A percentile compares a stretch with the other conserved stretches of the same genome.
Evolutionary conservation across 2,113 vertebrate genomes (phyloP).

Genomic region (Eulemur rufifrons): DNA sequence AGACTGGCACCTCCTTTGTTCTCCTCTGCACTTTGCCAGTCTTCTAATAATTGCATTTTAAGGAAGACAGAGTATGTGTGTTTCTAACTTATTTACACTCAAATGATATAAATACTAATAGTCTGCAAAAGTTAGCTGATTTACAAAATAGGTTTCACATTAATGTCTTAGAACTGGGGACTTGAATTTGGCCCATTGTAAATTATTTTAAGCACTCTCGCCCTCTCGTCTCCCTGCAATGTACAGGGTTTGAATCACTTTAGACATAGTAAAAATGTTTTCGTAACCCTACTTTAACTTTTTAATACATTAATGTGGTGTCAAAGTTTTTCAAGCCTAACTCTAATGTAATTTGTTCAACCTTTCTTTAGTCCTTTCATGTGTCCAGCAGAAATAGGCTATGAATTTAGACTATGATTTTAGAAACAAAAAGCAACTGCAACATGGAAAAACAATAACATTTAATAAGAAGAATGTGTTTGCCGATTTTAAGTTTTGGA

Average conservation of each 20-base stretch:
- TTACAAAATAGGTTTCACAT: neutral
- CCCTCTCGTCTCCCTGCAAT: neutral
- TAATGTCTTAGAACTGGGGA: neutral
- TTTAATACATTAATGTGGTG: neutral
- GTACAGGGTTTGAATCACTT: neutral
- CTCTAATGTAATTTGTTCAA: neutral
- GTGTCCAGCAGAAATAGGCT: neutral
- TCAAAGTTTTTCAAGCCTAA: constrained; percentile 34
- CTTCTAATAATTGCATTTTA: neutral
- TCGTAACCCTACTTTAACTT: neutral
- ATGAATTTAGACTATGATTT: neutral
- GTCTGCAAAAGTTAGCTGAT: neutral
- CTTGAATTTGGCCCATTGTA: neutral
- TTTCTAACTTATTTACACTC: constrained; percentile 29
- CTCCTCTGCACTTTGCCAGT: neutral
- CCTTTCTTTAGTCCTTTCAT: constrained; percentile 28
- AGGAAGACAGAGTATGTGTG: neutral
- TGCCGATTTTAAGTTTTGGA: constrained; percentile 40
- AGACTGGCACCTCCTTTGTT: neutral
- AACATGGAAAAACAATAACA: neutral
- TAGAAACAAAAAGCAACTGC: constrained; percentile 9
- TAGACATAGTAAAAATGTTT: neutral
- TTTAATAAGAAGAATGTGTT: neutral
- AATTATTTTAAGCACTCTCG: neutral
- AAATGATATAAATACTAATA: constrained; percentile 30